A percentile compares a stretch with the other conserved stretches of the same genome.
Conservation (phyloP, 2,113 vertebrate species). For the Lipotes vexillifer region DNA sequence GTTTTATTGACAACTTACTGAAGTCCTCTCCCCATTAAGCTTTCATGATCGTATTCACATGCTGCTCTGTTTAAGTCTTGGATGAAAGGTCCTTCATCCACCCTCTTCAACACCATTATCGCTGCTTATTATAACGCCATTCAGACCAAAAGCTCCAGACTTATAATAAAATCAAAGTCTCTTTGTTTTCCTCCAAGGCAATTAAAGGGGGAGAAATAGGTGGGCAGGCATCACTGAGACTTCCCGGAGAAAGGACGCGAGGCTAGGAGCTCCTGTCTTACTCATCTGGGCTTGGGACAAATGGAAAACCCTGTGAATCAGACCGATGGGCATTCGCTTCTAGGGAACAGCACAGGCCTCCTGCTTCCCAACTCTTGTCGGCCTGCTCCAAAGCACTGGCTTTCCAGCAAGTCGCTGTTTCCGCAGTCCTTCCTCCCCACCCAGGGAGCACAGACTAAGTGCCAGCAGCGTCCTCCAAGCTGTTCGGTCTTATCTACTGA, state of each 20-base stretch:
- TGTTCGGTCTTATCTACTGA: not conserved
- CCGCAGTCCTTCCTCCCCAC: not conserved
- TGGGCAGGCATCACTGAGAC: not conserved
- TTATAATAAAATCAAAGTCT: constrained; percentile 47
- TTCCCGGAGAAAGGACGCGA: not conserved
- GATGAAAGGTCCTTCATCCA: constrained; percentile 23
- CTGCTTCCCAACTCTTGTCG: not conserved
- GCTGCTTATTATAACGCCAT: not conserved
- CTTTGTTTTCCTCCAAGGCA: constrained; percentile 52
- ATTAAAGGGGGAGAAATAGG: constrained; percentile 30
- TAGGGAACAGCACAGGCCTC: not conserved
- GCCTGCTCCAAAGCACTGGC: not conserved
- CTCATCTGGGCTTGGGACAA: not conserved
- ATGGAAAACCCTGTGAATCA: not conserved
- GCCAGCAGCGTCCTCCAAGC: not conserved
- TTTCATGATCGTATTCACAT: not conserved
- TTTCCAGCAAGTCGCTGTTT: not conserved
- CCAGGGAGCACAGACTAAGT: not conserved
- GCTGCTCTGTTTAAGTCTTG: not conserved
- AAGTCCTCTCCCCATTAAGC: not conserved
- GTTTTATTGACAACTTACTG: constrained; percentile 39
- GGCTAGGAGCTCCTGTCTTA: not conserved
- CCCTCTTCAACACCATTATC: constrained; percentile 6
- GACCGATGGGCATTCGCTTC: not conserved
- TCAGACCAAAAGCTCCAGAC: not conserved